A percentile compares a stretch with the other conserved stretches of the same genome.
phyloP scores from a whole-genome alignment of 1,140 invertebrate genomes.

The Microplitis mediator region DNA sequence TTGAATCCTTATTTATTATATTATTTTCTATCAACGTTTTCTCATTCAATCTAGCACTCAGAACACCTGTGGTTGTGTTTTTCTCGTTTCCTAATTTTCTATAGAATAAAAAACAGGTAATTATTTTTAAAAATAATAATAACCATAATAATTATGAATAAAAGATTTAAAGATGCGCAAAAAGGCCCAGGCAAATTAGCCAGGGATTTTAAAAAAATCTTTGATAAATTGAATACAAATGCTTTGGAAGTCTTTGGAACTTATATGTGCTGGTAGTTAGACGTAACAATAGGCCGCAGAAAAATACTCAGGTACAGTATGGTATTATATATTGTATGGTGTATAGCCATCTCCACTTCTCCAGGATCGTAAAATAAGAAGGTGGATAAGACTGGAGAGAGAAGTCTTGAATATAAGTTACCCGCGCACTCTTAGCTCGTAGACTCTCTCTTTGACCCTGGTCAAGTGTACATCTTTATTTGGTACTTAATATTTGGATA shows the following conservation, averaged over 20 bases:
- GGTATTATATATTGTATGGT: neutral
- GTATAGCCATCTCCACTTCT: neutral
- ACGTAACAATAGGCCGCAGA: neutral
- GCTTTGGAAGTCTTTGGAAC: too few species aligned
- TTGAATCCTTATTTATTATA: neutral
- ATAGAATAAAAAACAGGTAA: neutral
- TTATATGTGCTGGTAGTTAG: neutral
- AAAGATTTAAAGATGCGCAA: neutral
- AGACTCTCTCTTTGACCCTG: constrained; percentile 58
- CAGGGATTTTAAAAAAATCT: too few species aligned
- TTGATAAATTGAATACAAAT: too few species aligned
- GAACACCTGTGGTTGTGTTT: neutral
- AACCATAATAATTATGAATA: neutral
- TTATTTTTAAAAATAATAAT: neutral
- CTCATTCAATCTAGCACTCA: neutral
- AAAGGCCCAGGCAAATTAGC: too few species aligned
- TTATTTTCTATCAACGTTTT: neutral
- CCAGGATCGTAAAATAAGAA: constrained; percentile 15
- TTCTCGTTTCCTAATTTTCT: neutral
- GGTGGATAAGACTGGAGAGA: constrained; percentile 36
- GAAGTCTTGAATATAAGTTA: constrained; percentile 52
- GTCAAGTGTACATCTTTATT: constrained; percentile 51
- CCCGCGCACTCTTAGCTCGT: constrained; percentile 43
- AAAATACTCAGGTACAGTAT: neutral
- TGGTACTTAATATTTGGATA: constrained; percentile 26